A percentile compares a stretch with the other conserved stretches of the same genome.
Conservation (phyloP, 2,113 vertebrate genomes). For the Albula goreensis region DNA sequence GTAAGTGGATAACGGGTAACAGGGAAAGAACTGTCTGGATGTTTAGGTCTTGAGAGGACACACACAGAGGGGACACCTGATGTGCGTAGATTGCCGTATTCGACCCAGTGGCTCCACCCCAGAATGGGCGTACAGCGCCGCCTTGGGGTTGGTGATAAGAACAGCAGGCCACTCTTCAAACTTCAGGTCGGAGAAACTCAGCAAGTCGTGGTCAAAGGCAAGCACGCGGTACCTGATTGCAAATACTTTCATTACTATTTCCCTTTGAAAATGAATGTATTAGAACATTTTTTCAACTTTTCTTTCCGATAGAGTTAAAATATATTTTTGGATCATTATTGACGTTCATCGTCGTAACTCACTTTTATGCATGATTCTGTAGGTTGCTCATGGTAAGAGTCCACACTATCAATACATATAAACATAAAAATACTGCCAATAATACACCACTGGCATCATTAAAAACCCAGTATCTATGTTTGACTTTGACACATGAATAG, state of each 20-base stretch:
- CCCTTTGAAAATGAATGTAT: not conserved
- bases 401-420: too few species aligned
- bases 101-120: slow-evolving; percentile 81
- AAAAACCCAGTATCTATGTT: too few species aligned
- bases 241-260: not conserved
- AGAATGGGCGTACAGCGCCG: slow-evolving; percentile 83
- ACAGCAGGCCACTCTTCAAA: slow-evolving; percentile 90
- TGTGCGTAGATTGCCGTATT: slow-evolving; percentile 84
- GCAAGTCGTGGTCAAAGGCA: slow-evolving; percentile 90
- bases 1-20: not conserved
- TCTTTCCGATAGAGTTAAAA: too few species aligned
- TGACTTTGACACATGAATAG: too few species aligned
- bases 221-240: slow-evolving; percentile 85
- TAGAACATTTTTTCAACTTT: too few species aligned
- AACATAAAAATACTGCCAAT: too few species aligned
- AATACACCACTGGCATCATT: too few species aligned
- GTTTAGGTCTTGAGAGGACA: slow-evolving; percentile 47
- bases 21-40: not conserved
- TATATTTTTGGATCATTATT: too few species aligned
- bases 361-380: too few species aligned
- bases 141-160: slow-evolving; percentile 95
- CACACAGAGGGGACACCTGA: slow-evolving; percentile 78
- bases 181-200: slow-evolving; percentile 87
- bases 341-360: too few species aligned
- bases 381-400: too few species aligned